Base-by-base conservation (phyloP, 2,797 vertebrate genomes). In the Galago senegalensis region DNA sequence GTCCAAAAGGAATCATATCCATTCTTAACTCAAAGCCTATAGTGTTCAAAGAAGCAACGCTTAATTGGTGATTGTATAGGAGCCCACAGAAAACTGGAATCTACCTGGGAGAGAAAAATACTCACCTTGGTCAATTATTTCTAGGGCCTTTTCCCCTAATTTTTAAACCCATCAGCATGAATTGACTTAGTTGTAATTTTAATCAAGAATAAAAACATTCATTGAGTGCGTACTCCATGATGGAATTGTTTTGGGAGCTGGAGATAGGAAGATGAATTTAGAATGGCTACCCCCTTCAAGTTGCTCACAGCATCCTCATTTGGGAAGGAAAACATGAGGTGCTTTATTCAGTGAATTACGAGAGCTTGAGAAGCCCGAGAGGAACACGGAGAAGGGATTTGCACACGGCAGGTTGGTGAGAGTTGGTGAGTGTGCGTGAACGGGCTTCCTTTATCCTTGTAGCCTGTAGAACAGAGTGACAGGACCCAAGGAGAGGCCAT, bases 371-470 rank as follows among this genome's bases (percentile, higher is more conserved):
- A 80, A 27, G 37, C 72, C 58, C 70, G 43, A 75, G 9, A n/a
- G 25, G 27, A 13, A 14, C n/a, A 11, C 5, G 29, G 61, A 92
- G 76, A 69, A 92, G 43, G 14, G 37, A 14, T 7, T 16, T 23
- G 3, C 0, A 0, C 4, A 6, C 16, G 0, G 7, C 17, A 23
- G 9, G 1, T 13, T 86, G 72, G n/a, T 10, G 7, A n/a, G 4
- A 7, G 1, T 17, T 86, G 72, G n/a, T 6, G 5, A n/a, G 3
- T 6, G 67, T 3, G 0, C 0, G 2, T n/a, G 37, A 34, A 67
- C 16, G 20, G 3, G 25, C 5, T 4, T 61, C 20, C 16, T 73
- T 69, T 31, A 29, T 43, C 37, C 23, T 14, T 21, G 13, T 7
- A 27, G 46, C 29, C 31, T 1, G 1, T 2, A 29, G 14, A 77